Evolutionary conservation across 2,113 vertebrate species (phyloP).

Genomic region (Vireo altiloquus): DNA sequence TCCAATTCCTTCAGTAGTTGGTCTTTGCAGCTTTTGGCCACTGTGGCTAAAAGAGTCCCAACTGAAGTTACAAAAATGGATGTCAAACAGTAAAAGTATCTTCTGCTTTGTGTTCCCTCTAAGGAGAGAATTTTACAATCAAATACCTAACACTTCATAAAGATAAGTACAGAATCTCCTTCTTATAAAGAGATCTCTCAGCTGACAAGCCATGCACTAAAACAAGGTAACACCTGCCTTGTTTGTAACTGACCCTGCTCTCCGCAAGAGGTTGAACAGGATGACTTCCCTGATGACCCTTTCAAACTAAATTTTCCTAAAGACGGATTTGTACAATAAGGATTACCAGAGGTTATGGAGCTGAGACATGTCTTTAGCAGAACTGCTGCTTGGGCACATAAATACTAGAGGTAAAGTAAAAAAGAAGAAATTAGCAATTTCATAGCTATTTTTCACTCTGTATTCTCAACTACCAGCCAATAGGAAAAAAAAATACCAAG

Average conservation of each 20-base stretch:
- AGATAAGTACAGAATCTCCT: neutral
- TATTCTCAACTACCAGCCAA: neutral
- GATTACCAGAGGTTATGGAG: neutral
- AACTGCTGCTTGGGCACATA: neutral
- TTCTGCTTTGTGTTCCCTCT: neutral
- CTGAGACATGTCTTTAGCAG: neutral
- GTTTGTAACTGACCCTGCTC: neutral
- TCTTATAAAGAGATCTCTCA: neutral
- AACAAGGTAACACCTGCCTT: neutral
- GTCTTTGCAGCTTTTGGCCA: neutral
- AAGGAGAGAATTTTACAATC: neutral
- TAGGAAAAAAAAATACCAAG: rapidly evolving
- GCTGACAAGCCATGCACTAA: neutral
- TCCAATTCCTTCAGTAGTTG: neutral
- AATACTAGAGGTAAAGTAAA: neutral
- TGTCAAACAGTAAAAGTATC: too few species aligned
- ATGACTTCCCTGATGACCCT: neutral
- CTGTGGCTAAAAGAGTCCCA: neutral
- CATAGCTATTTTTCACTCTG: neutral
- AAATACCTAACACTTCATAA: neutral
- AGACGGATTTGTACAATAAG: neutral
- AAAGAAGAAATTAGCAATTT: neutral
- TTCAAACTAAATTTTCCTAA: neutral
- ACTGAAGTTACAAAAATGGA: too few species aligned
- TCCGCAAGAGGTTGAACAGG: neutral